These are phyloP conservation scores for Acheta domesticus DNA, from an alignment of 2,888 invertebrate species.

Conservation along the genomic window DNA sequence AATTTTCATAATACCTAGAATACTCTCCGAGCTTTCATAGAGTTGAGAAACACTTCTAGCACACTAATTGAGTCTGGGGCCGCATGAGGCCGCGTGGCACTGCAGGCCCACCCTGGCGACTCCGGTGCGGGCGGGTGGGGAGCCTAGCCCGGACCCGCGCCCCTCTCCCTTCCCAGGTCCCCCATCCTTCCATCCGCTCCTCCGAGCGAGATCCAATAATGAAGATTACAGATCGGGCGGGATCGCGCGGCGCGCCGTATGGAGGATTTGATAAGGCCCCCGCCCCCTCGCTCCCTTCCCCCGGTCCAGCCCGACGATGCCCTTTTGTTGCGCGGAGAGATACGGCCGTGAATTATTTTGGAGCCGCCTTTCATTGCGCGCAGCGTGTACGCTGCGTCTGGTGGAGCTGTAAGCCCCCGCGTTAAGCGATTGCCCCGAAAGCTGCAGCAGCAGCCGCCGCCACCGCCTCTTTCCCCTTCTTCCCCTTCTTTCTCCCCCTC, in stretches of 20 bases:
- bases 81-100: too few species aligned
- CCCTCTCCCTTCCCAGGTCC: background rate
- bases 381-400: background rate
- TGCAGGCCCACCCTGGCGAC: too few species aligned
- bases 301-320: background rate
- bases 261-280: background rate
- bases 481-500: too few species aligned
- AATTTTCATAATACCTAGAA: too few species aligned
- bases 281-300: background rate
- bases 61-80: too few species aligned
- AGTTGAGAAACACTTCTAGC: too few species aligned
- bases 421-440: background rate
- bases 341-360: background rate
- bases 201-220: background rate
- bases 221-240: background rate
- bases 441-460: background rate
- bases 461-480: background rate
- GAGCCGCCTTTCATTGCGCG: background rate
- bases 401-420: background rate
- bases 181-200: background rate
- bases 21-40: too few species aligned
- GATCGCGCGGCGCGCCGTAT: background rate
- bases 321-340: constrained; percentile 11
- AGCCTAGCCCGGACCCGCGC: background rate
- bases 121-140: background rate